Evolutionary conservation across 1,140 invertebrate species (phyloP), one percentile per base, ranked within the genome.

Genomic region (Parasteatoda tepidariorum): DNA sequence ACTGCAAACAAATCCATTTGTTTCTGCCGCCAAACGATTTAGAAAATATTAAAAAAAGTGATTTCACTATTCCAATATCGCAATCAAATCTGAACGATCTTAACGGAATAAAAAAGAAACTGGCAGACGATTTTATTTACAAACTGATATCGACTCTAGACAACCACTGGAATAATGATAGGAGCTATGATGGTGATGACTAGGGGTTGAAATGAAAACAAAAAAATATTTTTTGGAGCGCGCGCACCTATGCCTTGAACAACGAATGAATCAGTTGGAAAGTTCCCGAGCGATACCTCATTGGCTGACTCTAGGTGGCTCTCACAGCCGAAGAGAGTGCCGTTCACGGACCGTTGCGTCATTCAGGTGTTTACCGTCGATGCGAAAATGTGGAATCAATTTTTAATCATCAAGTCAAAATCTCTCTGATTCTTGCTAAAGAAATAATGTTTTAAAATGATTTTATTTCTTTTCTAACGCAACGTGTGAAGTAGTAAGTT

Each of bases 291-390:
- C 28, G 26, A 24, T 34, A 33, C 4, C 48, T 62, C 18, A 75
- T 75, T 75, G 73, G 57, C 24, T 0, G 57, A 26, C 1, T 1
- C 18, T 0, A 22, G 6, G 1, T 26, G 57, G 57, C 7, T 26
- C 24, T 26, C 24, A 22, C 15, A n/a, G 9, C 18, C 7, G 24
- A 26, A 55, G 4, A 15, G 73, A 62, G 30, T n/a, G 22, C 9
- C 18, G 26, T 59, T 33, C 57, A 62, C n/a, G 33, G 73, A 41
- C 55, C 31, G 55, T 75, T 75, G 55, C 73, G 33, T 75, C 54
- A 75, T 57, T 38, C 34, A 26, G 38, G 33, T 71, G 38, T 71
- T 55, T 48, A 9, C 38, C 18, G 38, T 18, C 38, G n/a, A n/a
- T n/a, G n/a, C 41, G 41, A 48, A 18, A 48, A 7, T 9, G 7